Evolutionary conservation across 2,888 invertebrate genomes (phyloP), one percentile per base, ranked within the genome.

Genomic region (Macrophya annulata): DNA sequence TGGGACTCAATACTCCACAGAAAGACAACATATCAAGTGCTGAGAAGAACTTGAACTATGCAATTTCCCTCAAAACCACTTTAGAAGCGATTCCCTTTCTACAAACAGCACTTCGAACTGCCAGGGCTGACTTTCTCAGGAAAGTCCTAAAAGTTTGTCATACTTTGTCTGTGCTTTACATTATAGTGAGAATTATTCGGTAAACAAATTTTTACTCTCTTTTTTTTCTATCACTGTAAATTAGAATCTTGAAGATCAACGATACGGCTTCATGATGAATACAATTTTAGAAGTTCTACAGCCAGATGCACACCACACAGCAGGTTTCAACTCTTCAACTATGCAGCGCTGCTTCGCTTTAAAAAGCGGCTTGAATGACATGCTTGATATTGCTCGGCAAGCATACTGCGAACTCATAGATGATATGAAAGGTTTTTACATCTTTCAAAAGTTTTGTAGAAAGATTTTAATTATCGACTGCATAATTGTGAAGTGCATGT

Each of bases 381-480:
- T 98, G 84, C 93, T 99, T 88, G 99, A 99, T 93, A 95, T 98
- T 48, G 96, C 98, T 6, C 94, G 99, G 88, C 96, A 96, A 91
- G 96, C 97, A 0, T 98, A 98, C 93, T 96, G 97, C n/a, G 98
- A 98, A 92, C 94, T 98, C 17, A 95, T 98, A 86, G 97, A 97
- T 87, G 97, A 97, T 87, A 96, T 98, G 92, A 95, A 94, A 89
- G 94, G 96, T 96, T 91, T 90, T 86, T 77, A 45, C 8, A 43
- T 72, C 2, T n/a, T 72, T 43, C 8, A n/a, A n/a, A n/a, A n/a
- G n/a, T n/a, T n/a, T n/a, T n/a, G n/a, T n/a, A n/a, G n/a, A n/a
- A n/a, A n/a, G n/a, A n/a, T n/a, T n/a, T n/a, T n/a, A n/a, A 55
- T 55, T 2, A n/a, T 55, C n/a, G n/a, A 55, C 8, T 8, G n/a